These are phyloP conservation scores for Lepidurus arcticus DNA, from an alignment of 1,140 invertebrate genomes.

Conservation along the genomic window DNA sequence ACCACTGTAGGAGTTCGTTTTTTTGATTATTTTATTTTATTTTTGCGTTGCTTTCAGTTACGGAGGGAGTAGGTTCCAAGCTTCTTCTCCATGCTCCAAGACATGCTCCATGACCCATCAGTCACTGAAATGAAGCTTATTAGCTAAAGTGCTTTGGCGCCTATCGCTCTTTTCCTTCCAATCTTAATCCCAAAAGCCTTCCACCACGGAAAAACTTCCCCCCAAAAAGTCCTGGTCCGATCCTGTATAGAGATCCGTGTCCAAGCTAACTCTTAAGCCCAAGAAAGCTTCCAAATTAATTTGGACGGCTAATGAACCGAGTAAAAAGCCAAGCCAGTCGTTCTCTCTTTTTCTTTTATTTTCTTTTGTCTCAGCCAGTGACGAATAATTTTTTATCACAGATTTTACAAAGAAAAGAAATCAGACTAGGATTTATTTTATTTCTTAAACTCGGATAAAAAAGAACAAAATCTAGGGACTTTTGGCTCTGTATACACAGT, in stretches of 20 bases:
- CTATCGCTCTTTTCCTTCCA: not conserved
- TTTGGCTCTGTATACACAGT: not conserved
- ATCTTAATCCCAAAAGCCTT: too few relatives aligned
- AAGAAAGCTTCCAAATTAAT: not conserved
- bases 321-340: not conserved
- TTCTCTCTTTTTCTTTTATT: not conserved
- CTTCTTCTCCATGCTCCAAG: not conserved
- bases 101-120: not conserved
- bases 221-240: too few relatives aligned
- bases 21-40: not conserved
- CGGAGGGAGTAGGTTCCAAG: not conserved
- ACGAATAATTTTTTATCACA: too few relatives aligned
- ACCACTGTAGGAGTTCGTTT: not conserved
- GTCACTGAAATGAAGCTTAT: conserved; percentile 19
- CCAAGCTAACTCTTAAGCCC: too few relatives aligned
- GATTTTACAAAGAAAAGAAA: too few relatives aligned
- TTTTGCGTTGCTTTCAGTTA: not conserved
- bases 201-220: too few relatives aligned
- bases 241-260: too few relatives aligned
- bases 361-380: too few relatives aligned
- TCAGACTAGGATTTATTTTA: not conserved
- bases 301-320: not conserved
- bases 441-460: not conserved
- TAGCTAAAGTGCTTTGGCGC: conserved; percentile 9
- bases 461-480: not conserved